These are phyloP conservation scores for Cantharis flavilabris DNA, from an alignment of 2,888 invertebrate genomes.

Conservation along the genomic window DNA sequence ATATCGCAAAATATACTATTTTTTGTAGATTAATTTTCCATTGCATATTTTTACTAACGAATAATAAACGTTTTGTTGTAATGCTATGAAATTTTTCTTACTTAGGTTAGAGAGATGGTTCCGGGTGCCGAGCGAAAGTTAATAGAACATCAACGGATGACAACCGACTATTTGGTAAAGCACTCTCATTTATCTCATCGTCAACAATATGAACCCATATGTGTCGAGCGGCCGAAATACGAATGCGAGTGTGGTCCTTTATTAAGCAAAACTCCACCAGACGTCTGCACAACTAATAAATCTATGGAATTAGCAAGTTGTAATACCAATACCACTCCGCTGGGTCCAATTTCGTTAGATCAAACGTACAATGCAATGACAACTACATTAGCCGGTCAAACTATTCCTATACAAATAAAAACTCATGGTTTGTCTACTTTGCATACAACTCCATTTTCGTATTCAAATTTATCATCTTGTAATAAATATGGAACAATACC, in stretches of 20 bases:
- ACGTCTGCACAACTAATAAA: slow-evolving; percentile 56
- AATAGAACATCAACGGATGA: slow-evolving; percentile 60
- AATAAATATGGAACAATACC: slow-evolving; percentile 53
- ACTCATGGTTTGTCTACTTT: slow-evolving; percentile 47
- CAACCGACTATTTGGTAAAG: slow-evolving; percentile 59
- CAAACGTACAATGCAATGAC: slow-evolving; percentile 37
- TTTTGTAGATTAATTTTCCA: not conserved
- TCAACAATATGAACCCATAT: slow-evolving; percentile 46
- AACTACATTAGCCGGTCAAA: slow-evolving; percentile 53
- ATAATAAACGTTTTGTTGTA: not conserved
- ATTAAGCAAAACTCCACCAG: slow-evolving; percentile 56
- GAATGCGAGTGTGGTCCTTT: slow-evolving; percentile 53
- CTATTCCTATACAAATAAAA: slow-evolving; percentile 56
- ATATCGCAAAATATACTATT: not conserved
- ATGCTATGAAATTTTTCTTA: not conserved
- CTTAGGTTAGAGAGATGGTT: slow-evolving; percentile 64
- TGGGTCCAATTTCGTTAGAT: slow-evolving; percentile 41
- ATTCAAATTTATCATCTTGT: slow-evolving; percentile 27
- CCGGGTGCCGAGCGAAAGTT: slow-evolving; percentile 64
- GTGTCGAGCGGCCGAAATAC: slow-evolving; percentile 42
- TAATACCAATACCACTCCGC: slow-evolving; percentile 39
- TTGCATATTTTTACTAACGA: not conserved
- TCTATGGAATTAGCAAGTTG: slow-evolving; percentile 45
- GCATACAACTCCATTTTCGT: slow-evolving; percentile 36
- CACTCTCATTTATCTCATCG: slow-evolving; percentile 41